phyloP scores from a whole-genome alignment of 2,797 vertebrate genomes.

The Ambastaia sidthimunki region DNA sequence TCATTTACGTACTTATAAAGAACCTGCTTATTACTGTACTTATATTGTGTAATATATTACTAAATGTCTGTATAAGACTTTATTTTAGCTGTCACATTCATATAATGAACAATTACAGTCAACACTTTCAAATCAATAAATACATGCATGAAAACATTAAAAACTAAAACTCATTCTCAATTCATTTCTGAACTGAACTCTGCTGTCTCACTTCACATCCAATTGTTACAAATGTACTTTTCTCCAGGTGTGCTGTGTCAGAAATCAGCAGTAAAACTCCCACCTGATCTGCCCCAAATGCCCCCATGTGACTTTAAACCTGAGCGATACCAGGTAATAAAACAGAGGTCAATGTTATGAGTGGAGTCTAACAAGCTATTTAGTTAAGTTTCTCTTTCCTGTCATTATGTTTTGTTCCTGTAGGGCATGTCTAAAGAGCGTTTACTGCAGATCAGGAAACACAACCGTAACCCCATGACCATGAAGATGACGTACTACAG shows the following conservation, averaged over 20 bases:
- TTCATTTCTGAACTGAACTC: background rate
- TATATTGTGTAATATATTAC: no score
- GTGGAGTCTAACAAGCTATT: background rate
- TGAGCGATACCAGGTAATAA: slow-evolving; percentile 83
- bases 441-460: slow-evolving; percentile 80
- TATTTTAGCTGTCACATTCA: no score
- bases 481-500: slow-evolving; percentile 81
- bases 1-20: no score
- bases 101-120: no score
- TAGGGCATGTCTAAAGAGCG: slow-evolving; percentile 80
- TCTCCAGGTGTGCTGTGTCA: slow-evolving; percentile 74
- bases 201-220: background rate
- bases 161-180: no score
- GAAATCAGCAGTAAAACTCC: slow-evolving; percentile 65
- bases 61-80: no score
- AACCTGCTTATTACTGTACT: no score
- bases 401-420: background rate
- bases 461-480: slow-evolving; percentile 76
- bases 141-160: no score
- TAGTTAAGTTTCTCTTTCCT: background rate
- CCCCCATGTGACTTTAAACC: slow-evolving; percentile 86
- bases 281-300: slow-evolving; percentile 76
- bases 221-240: slow-evolving; percentile 33
- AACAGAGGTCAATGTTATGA: no score
- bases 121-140: no score